Evolutionary conservation across 2,888 invertebrate genomes (phyloP).

Genomic region (Hyposoter dolosus): DNA sequence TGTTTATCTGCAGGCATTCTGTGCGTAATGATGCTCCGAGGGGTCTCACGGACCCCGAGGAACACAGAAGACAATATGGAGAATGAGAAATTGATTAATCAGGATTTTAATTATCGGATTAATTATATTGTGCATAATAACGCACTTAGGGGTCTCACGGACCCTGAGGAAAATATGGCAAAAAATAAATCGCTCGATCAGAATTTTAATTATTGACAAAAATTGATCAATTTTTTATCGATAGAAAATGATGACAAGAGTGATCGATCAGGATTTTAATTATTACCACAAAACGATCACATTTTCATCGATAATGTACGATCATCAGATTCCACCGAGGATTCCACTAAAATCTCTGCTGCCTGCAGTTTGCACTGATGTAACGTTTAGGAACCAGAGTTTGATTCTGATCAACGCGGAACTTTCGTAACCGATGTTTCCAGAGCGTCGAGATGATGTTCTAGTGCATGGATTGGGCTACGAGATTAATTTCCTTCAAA

Average conservation of each 20-base stretch:
- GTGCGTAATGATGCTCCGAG: neutral
- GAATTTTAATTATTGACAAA: neutral
- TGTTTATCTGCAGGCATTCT: neutral
- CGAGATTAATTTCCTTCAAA: conserved; percentile 32
- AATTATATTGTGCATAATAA: no score
- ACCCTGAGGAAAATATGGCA: no score
- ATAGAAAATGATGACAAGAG: no score
- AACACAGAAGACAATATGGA: no score
- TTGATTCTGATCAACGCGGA: neutral
- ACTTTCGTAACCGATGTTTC: neutral
- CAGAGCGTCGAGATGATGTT: neutral
- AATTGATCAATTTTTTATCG: neutral
- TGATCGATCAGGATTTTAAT: no score
- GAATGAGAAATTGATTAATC: no score
- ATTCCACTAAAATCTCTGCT: neutral
- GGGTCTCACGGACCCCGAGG: no score
- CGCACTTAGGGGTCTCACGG: no score
- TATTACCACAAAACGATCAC: neutral
- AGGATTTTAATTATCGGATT: no score
- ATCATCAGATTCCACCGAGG: no score
- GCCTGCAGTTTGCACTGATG: neutral
- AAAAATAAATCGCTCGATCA: neutral
- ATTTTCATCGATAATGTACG: neutral
- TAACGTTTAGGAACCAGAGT: neutral
- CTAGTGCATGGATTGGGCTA: neutral